Evolutionary conservation across 1,140 invertebrate species (phyloP).

Genomic region (Drosophila lini): DNA sequence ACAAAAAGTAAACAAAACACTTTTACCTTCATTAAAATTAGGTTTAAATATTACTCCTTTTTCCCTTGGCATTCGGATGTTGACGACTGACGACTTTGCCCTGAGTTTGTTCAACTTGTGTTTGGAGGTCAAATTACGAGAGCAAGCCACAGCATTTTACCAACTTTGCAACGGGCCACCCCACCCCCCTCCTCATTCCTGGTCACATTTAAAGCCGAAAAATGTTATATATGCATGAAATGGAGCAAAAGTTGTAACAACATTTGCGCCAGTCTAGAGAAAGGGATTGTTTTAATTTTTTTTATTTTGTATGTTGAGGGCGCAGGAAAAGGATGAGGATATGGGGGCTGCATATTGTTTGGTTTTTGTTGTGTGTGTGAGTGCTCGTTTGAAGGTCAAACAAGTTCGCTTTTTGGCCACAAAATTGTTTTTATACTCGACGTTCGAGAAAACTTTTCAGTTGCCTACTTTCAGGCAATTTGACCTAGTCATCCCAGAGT

Average conservation of each 20-base stretch:
- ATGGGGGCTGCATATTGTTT: slow-evolving; percentile 1
- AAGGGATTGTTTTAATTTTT: slow-evolving; percentile 9
- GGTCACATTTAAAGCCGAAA: slow-evolving; percentile 22
- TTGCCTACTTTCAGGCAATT: slow-evolving; percentile 52
- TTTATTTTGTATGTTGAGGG: neutral
- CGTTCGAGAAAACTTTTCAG: slow-evolving; percentile 59
- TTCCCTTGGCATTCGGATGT: slow-evolving; percentile 2
- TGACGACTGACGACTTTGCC: slow-evolving; percentile 22
- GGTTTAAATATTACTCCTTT: slow-evolving; percentile 72
- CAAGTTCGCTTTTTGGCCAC: slow-evolving; percentile 25
- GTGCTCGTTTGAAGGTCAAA: slow-evolving; percentile 39
- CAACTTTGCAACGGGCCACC: slow-evolving; percentile 15
- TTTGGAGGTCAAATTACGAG: slow-evolving; percentile 72
- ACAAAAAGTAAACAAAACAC: slow-evolving; percentile 52
- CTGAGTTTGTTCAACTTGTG: slow-evolving; percentile 60
- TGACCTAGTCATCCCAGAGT: slow-evolving; percentile 55
- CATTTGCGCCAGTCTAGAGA: slow-evolving; percentile 46
- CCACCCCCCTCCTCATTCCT: neutral
- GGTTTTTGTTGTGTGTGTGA: slow-evolving; percentile 7
- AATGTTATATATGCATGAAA: slow-evolving; percentile 63
- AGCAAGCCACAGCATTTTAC: slow-evolving; percentile 20
- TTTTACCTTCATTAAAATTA: slow-evolving; percentile 75
- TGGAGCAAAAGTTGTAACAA: slow-evolving; percentile 73
- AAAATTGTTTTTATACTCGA: slow-evolving; percentile 50
- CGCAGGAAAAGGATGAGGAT: neutral